Conservation (phyloP, 2,797 vertebrate genomes). For the Molossus alvarezi region DNA sequence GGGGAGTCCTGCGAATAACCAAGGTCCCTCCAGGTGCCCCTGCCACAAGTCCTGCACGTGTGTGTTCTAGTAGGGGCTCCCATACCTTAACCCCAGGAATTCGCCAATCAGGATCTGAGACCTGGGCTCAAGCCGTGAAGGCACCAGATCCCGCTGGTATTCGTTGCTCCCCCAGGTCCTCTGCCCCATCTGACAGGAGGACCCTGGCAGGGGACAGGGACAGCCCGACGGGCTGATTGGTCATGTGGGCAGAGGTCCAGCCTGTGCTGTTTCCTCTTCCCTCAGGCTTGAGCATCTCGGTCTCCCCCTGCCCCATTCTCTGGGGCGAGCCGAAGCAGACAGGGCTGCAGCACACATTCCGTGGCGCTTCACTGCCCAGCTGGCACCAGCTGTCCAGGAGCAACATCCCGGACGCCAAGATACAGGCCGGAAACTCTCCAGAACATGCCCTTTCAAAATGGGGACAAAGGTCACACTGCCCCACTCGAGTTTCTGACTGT, state of each 20-base stretch:
- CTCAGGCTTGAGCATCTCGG: background rate
- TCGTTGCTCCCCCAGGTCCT: background rate
- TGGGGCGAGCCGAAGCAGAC: no score
- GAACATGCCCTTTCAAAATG: background rate
- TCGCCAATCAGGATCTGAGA: background rate
- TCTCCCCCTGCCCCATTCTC: background rate
- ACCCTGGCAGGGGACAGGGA: accelerated
- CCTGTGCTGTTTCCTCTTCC: background rate
- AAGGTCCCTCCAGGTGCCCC: background rate
- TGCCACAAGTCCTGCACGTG: background rate
- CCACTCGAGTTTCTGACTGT: background rate
- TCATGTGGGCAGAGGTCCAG: background rate
- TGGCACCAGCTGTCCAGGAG: background rate
- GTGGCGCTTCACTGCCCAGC: accelerated
- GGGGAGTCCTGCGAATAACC: background rate
- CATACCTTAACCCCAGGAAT: background rate
- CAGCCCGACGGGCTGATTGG: background rate
- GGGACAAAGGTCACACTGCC: background rate
- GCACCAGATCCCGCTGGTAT: background rate
- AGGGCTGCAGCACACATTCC: background rate
- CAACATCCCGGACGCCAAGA: background rate
- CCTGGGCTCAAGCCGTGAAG: background rate
- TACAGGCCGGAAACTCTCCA: background rate
- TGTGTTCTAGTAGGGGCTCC: background rate
- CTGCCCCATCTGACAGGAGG: background rate